Percentiles rank a stretch among this genome's conserved stretches.
phyloP scores from a whole-genome alignment of 2,888 invertebrate species.

The Dione juno region DNA sequence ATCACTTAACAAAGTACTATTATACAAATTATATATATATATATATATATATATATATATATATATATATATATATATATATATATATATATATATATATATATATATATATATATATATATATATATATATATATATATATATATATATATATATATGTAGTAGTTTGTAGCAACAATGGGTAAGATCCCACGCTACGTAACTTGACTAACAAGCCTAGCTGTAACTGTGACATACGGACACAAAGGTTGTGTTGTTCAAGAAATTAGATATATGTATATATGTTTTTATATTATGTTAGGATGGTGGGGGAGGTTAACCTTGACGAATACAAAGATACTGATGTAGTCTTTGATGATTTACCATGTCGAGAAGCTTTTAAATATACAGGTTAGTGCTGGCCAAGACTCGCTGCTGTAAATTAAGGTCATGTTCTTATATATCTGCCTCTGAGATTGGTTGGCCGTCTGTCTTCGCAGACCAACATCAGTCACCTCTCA shows the following conservation, averaged over 20 bases:
- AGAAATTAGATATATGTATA: too few species aligned
- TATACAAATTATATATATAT: neutral
- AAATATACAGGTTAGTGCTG: too few species aligned
- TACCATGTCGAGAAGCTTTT: too few species aligned
- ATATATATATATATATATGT: neutral
- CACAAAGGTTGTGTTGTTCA: neutral
- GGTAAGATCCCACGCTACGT: conserved; percentile 38
- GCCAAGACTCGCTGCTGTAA: too few species aligned
- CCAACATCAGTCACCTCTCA: too few species aligned
- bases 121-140: conserved; percentile 2
- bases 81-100: conserved; percentile 3
- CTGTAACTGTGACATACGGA: conserved; percentile 30
- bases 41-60: neutral
- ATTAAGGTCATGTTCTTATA: too few species aligned
- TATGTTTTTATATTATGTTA: too few species aligned
- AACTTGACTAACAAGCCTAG: conserved; percentile 40
- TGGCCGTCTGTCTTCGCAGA: too few species aligned
- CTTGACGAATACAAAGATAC: too few species aligned
- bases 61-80: neutral
- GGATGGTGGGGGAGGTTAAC: too few species aligned
- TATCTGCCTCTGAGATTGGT: too few species aligned
- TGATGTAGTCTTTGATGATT: too few species aligned
- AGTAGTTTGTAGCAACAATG: conserved; percentile 31
- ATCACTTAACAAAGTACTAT: conserved; percentile 20
- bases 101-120: conserved; percentile 1